Evolutionary conservation across 2,113 vertebrate species (phyloP).

Genomic region (Pampusana beccarii): DNA sequence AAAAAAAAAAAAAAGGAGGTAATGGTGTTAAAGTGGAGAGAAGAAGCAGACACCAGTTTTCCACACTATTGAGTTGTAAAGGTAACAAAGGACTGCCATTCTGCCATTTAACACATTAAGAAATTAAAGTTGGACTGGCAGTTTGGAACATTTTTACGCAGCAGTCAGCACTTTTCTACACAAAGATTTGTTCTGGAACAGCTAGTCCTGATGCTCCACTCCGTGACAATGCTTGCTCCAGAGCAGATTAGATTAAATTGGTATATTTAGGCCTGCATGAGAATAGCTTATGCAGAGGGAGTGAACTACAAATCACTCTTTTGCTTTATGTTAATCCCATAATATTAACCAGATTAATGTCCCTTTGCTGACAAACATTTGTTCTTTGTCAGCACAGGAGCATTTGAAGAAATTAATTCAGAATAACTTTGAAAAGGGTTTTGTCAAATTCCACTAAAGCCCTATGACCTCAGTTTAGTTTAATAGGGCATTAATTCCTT

Average conservation of each 20-base stretch:
- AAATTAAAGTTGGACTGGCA: conserved; percentile 33
- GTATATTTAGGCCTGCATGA: background rate
- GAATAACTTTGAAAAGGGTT: conserved; percentile 23
- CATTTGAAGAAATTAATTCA: conserved; percentile 37
- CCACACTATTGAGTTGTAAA: background rate
- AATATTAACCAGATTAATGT: conserved; percentile 23
- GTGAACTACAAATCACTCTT: background rate
- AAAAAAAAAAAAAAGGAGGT: background rate
- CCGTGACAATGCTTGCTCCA: background rate
- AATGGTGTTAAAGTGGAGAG: background rate
- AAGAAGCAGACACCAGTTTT: background rate
- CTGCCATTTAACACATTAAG: conserved; percentile 20
- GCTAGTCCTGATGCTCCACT: background rate
- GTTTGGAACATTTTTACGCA: conserved; percentile 11
- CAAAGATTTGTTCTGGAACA: conserved; percentile 25
- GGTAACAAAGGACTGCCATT: conserved; percentile 5
- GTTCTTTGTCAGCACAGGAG: background rate
- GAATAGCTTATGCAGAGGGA: background rate
- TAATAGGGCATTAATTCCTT: conserved; percentile 9
- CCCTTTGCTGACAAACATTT: conserved; percentile 8
- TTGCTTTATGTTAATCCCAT: conserved; percentile 38
- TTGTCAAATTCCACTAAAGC: conserved; percentile 29
- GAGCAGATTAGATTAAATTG: conserved; percentile 15
- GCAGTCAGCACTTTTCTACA: conserved; percentile 1
- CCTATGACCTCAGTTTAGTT: conserved; percentile 13